phyloP scores from a whole-genome alignment of 2,113 vertebrate species.

The Nothoprocta perdicaria region DNA sequence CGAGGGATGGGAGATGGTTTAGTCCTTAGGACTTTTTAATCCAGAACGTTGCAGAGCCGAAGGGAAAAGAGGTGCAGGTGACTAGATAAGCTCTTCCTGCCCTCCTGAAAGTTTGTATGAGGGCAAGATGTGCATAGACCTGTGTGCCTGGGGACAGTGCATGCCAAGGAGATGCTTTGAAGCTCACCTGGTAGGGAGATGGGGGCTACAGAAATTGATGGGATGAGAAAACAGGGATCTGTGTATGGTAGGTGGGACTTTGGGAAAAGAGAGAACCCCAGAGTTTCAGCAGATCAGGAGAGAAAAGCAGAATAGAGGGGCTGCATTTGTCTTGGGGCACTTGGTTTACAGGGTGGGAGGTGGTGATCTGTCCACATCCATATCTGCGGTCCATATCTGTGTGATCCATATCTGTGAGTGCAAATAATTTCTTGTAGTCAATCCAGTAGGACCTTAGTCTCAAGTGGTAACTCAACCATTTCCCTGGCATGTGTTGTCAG shows the following conservation, averaged over 20 bases:
- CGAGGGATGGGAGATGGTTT: not conserved
- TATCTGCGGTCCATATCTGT: not conserved
- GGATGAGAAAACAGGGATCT: not conserved
- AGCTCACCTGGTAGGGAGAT: not conserved
- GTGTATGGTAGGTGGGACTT: not conserved
- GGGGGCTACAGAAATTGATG: not conserved
- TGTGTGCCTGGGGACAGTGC: not conserved
- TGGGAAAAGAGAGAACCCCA: not conserved
- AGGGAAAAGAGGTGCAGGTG: not conserved
- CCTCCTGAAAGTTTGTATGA: not conserved
- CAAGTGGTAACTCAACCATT: not conserved
- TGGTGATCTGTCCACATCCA: not conserved
- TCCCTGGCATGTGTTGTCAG: not conserved
- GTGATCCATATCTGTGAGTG: not conserved
- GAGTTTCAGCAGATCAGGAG: not conserved
- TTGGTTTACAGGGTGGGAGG: not conserved
- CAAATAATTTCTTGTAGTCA: too few relatives aligned
- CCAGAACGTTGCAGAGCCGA: not conserved
- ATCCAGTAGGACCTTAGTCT: not conserved
- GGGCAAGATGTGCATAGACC: rapidly evolving
- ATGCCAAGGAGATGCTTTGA: not conserved
- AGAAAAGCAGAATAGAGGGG: not conserved
- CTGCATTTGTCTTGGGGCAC: not conserved
- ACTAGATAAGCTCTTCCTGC: not conserved
- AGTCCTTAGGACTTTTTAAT: not conserved